These are phyloP conservation scores for Ethmia dodecea DNA, from an alignment of 2,888 invertebrate genomes.

Conservation along the genomic window DNA sequence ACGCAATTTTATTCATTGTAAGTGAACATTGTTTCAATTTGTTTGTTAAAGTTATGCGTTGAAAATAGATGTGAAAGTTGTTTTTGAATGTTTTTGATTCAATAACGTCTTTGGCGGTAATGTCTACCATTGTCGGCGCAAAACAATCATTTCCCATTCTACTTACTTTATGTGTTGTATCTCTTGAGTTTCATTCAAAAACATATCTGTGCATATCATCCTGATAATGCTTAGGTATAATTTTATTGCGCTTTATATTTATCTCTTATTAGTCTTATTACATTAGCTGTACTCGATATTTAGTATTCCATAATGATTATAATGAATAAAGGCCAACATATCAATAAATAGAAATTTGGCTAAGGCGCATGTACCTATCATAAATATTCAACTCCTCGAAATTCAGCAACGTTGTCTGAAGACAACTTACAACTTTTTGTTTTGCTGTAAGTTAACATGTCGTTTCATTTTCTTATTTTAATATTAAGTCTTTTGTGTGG, in stretches of 20 bases:
- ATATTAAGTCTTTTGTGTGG: constrained; percentile 73
- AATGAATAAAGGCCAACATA: constrained; percentile 61
- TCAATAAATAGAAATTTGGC: constrained; percentile 59
- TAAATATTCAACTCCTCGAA: constrained; percentile 23
- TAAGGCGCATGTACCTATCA: constrained; percentile 49
- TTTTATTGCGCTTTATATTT: constrained; percentile 57
- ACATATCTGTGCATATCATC: constrained; percentile 69
- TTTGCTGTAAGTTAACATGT: constrained; percentile 46
- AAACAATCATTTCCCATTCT: constrained; percentile 6
- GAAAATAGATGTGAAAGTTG: constrained; percentile 55
- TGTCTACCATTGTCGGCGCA: constrained; percentile 6
- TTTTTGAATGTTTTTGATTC: constrained; percentile 39
- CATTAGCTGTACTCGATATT: constrained; percentile 51
- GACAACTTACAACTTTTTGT: constrained; percentile 27
- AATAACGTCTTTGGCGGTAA: constrained; percentile 8
- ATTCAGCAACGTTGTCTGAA: constrained; percentile 27
- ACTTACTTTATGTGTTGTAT: constrained; percentile 14
- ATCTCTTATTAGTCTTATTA: constrained; percentile 48
- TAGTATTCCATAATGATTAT: constrained; percentile 40
- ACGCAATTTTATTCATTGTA: constrained; percentile 75
- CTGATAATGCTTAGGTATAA: constrained; percentile 43
- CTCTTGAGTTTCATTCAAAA: constrained; percentile 30
- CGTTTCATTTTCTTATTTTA: constrained; percentile 59
- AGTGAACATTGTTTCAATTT: constrained; percentile 75
- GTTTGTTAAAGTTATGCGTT: constrained; percentile 77